These are phyloP conservation scores for Pterostichus madidus DNA, from an alignment of 2,888 invertebrate species.

Conservation along the genomic window DNA sequence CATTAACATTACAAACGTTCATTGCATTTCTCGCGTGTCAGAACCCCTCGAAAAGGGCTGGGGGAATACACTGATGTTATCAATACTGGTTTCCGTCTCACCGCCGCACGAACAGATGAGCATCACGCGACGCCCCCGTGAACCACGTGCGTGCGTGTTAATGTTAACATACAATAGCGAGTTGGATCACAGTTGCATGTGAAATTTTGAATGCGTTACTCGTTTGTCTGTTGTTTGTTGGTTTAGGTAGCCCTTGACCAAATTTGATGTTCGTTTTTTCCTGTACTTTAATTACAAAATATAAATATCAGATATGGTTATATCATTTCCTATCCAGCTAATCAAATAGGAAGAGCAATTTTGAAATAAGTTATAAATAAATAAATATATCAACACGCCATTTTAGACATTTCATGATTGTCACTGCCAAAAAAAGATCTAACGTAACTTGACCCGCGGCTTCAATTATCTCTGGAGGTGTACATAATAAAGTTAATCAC, in stretches of 20 bases:
- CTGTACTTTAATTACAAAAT: neutral
- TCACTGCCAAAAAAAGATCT: no score
- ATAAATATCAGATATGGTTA: no score
- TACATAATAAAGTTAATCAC: no score
- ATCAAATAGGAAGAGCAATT: no score
- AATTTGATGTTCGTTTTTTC: no score
- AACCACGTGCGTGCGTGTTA: slow-evolving; percentile 12
- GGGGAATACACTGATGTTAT: slow-evolving; percentile 25
- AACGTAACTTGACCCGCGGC: no score
- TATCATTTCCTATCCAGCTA: no score
- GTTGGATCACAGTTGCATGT: slow-evolving; percentile 4
- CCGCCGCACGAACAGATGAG: slow-evolving; percentile 48
- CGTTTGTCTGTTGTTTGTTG: neutral
- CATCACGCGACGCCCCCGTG: slow-evolving; percentile 45
- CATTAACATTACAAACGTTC: slow-evolving; percentile 47
- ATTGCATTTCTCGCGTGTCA: slow-evolving; percentile 35
- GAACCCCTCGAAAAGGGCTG: neutral
- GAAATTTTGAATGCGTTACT: neutral
- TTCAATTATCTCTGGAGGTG: no score
- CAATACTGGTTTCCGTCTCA: slow-evolving; percentile 35
- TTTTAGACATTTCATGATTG: no score
- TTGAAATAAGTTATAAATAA: no score
- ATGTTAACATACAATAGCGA: slow-evolving; percentile 5
- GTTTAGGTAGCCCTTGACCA: no score
- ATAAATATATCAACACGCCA: no score